Evolutionary conservation across 2,113 vertebrate genomes (phyloP).

Genomic region (Turnix velox): DNA sequence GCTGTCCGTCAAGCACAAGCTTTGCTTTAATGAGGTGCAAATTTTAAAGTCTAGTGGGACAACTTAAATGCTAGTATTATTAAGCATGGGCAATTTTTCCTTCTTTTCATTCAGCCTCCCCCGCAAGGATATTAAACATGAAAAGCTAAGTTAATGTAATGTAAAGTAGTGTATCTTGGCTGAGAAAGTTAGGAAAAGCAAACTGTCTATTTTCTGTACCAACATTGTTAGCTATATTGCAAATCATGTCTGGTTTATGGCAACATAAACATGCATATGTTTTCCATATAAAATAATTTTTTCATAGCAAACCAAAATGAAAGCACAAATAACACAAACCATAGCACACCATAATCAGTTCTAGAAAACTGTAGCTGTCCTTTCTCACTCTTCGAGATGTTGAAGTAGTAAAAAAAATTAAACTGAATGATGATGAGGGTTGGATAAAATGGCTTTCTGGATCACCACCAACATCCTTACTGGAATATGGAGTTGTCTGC

Average conservation of each 20-base stretch:
- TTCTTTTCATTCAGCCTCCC: constrained; percentile 37
- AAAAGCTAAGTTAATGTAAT: constrained; percentile 41
- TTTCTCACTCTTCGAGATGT: neutral
- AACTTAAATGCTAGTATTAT: constrained; percentile 46
- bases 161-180: neutral
- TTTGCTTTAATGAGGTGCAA: constrained; percentile 28
- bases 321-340: neutral
- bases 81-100: constrained; percentile 33
- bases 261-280: neutral
- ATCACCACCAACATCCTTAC: neutral
- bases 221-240: neutral
- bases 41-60: constrained; percentile 37
- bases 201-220: neutral
- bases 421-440: neutral
- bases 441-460: neutral
- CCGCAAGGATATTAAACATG: constrained; percentile 38
- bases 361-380: neutral
- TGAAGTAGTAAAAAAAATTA: neutral
- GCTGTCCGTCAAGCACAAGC: constrained; percentile 23
- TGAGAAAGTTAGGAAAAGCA: neutral
- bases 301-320: neutral
- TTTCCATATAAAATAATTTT: neutral
- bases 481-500: neutral
- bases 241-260: neutral
- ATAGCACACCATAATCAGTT: neutral